Conservation (phyloP, 2,888 invertebrate genomes). For the Cheilosia pagana region DNA sequence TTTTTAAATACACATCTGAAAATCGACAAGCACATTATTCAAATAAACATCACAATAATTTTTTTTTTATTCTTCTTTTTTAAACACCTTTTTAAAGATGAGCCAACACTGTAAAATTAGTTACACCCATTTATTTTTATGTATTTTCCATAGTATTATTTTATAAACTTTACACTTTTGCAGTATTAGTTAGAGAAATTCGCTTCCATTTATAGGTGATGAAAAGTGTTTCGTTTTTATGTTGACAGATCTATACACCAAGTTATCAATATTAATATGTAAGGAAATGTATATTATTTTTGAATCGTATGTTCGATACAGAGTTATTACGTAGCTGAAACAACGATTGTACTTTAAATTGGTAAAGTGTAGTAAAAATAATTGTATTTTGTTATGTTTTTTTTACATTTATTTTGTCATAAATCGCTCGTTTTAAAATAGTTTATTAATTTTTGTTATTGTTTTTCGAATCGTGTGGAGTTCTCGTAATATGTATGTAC, state of each 20-base stretch:
- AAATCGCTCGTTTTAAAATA: conserved; percentile 9
- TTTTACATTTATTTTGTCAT: background rate
- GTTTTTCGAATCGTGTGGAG: conserved; percentile 3
- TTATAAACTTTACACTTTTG: background rate
- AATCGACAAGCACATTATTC: conserved; percentile 37
- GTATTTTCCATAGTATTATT: background rate
- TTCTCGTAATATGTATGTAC: background rate
- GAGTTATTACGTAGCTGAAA: conserved; percentile 14
- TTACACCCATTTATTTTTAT: conserved; percentile 12
- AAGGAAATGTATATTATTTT: background rate
- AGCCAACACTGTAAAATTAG: conserved; percentile 36
- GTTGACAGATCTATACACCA: conserved; percentile 24
- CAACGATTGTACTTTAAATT: conserved; percentile 21
- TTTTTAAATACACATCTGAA: conserved; percentile 32
- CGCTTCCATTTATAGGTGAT: conserved; percentile 18
- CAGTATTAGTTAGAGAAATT: too few species aligned
- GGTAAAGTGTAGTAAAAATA: background rate
- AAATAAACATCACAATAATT: conserved; percentile 48
- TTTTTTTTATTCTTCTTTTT: conserved; percentile 26
- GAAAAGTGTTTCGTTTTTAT: conserved; percentile 2
- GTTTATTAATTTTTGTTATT: conserved; percentile 8
- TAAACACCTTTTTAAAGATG: conserved; percentile 18
- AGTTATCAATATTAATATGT: background rate
- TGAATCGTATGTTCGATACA: conserved; percentile 3
- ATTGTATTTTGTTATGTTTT: background rate